Evolutionary conservation across 2,797 vertebrate species (phyloP).

Genomic region (Antennarius maculatus): DNA sequence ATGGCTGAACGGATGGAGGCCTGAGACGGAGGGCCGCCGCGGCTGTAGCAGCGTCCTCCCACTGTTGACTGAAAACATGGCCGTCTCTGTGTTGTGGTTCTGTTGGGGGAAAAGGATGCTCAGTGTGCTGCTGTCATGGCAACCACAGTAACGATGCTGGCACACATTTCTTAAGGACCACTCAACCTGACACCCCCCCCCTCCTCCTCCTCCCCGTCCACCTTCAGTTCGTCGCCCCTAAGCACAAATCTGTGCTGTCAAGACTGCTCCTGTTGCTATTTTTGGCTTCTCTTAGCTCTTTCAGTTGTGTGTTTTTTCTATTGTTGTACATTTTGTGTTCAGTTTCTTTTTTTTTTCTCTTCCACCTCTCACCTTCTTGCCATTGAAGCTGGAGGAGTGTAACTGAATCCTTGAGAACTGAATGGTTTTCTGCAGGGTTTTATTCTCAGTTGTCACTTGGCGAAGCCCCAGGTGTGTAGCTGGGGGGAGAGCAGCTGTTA

Average conservation of each 20-base stretch:
- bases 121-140: constrained; percentile 71
- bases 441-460: constrained; percentile 34
- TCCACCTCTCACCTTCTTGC: constrained; percentile 20
- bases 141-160: constrained; percentile 62
- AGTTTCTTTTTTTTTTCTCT: neutral
- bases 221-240: constrained; percentile 13
- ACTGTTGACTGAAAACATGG: constrained; percentile 62
- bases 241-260: constrained; percentile 64
- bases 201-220: constrained; percentile 4
- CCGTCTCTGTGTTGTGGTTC: constrained; percentile 62
- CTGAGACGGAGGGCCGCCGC: constrained; percentile 39
- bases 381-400: constrained; percentile 58
- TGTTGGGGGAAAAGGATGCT: constrained; percentile 59
- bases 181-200: constrained; percentile 51
- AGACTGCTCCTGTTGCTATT: constrained; percentile 67
- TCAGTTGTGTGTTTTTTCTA: constrained; percentile 66
- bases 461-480: constrained; percentile 49
- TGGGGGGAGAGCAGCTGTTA: constrained; percentile 49
- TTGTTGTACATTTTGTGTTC: constrained; percentile 68
- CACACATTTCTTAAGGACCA: constrained; percentile 70
- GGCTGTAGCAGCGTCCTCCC: constrained; percentile 53
- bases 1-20: constrained; percentile 32
- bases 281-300: constrained; percentile 68
- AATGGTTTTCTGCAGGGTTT: constrained; percentile 33
- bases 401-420: constrained; percentile 35